Evolutionary conservation across 2,797 vertebrate species (phyloP), one percentile per base, ranked within the genome.

Genomic region (Lateolabrax maculatus): DNA sequence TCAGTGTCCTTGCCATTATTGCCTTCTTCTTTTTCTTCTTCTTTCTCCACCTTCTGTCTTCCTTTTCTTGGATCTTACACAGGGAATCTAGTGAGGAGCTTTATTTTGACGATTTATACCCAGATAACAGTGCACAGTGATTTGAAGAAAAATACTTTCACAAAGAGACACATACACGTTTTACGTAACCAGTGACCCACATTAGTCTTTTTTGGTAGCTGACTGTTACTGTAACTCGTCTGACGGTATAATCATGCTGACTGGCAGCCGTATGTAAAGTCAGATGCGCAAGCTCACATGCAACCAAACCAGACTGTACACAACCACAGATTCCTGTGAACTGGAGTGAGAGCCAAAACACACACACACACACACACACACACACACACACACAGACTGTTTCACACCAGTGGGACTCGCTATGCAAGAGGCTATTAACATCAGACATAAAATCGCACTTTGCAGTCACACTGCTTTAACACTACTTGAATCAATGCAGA

Each of bases 311-410:
- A 71, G 21, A 18, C 77, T 66, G 67, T 79, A 73, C 74, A 87
- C 83, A 76, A 78, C 66, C 49, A 46, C 69, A 81, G 80, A 83
- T 82, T 88, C 74, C 74, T 89, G 57, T 84, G 53, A 89, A 84
- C 75, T 61, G 29, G 51, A 63, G 58, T 25, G 18, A 63, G 71
- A 77, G 84, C 76, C 81, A 84, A 84, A 49, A 52, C 46, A 75
- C 41, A 49, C 71, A 75, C 43, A 75, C 21, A 68, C 5, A 70
- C 19, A 74, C 43, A 37, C 60, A 46, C 67, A 48, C 2, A 44
- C 18, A 61, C 31, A 27, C 6, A 56, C 55, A 75, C 61, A 65
- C 10, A 52, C 71, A 48, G 8, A 63, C 58, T 52, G 71, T 81
- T 81, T 88, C 75, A 71, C 77, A 86, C 63, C 60, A 53, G 52